Conservation (phyloP, 2,888 invertebrate species). For the Patella depressa region DNA sequence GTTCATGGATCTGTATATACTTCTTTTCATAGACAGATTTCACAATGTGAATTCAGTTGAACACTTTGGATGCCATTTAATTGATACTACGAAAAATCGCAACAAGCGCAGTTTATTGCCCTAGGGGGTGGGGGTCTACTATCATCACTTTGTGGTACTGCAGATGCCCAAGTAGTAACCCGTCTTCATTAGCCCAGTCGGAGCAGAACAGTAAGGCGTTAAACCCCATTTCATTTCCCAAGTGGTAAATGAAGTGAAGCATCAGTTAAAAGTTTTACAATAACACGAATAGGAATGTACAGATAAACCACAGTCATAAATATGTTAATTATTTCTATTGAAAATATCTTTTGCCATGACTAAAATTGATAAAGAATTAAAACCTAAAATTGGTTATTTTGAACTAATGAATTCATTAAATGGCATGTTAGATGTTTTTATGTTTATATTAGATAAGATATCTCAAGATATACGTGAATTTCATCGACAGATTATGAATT, state of each 20-base stretch:
- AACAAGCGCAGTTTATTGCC: neutral
- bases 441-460: too few relatives aligned
- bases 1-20: neutral
- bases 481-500: too few relatives aligned
- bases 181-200: too few relatives aligned
- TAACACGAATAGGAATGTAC: neutral
- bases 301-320: neutral
- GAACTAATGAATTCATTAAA: too few relatives aligned
- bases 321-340: neutral
- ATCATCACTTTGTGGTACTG: slow-evolving; percentile 1
- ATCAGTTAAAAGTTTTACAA: neutral
- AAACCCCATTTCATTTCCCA: neutral
- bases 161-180: neutral
- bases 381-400: neutral
- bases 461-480: too few relatives aligned
- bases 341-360: neutral
- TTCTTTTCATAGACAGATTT: neutral
- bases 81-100: neutral
- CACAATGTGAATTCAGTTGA: neutral
- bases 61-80: too few relatives aligned
- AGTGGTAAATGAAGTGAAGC: neutral
- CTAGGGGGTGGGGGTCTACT: neutral
- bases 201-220: too few relatives aligned
- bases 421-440: too few relatives aligned
- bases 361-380: neutral